phyloP scores from a whole-genome alignment of 2,113 vertebrate species.

The Solenodon paradoxus region DNA sequence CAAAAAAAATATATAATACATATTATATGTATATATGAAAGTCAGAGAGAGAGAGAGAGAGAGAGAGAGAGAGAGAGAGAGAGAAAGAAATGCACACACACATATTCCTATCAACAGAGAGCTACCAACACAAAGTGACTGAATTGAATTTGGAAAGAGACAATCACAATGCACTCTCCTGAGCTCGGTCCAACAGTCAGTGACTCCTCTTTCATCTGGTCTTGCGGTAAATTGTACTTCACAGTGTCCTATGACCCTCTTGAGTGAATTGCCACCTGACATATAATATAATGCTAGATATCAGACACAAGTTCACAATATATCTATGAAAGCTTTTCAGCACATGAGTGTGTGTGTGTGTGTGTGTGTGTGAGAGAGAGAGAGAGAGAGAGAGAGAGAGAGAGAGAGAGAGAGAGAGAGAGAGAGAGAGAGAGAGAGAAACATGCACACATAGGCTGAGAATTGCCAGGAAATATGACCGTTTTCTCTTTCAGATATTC shows the following conservation, averaged over 20 bases:
- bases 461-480: background rate
- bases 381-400: too few relatives aligned
- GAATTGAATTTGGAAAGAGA: background rate
- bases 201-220: background rate
- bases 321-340: background rate
- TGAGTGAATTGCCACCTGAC: background rate
- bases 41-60: too few relatives aligned
- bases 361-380: too few relatives aligned
- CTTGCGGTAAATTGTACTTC: background rate
- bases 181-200: background rate
- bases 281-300: background rate
- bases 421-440: too few relatives aligned
- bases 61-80: too few relatives aligned
- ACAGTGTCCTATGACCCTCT: background rate
- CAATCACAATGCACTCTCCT: background rate
- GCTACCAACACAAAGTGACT: background rate
- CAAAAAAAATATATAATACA: too few relatives aligned
- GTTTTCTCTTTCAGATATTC: background rate
- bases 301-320: background rate
- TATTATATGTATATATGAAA: too few relatives aligned
- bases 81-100: too few relatives aligned
- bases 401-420: too few relatives aligned
- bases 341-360: accelerated
- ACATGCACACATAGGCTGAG: background rate
- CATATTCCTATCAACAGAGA: background rate